phyloP scores from a whole-genome alignment of 2,888 invertebrate genomes.

The Troides aeacus region DNA sequence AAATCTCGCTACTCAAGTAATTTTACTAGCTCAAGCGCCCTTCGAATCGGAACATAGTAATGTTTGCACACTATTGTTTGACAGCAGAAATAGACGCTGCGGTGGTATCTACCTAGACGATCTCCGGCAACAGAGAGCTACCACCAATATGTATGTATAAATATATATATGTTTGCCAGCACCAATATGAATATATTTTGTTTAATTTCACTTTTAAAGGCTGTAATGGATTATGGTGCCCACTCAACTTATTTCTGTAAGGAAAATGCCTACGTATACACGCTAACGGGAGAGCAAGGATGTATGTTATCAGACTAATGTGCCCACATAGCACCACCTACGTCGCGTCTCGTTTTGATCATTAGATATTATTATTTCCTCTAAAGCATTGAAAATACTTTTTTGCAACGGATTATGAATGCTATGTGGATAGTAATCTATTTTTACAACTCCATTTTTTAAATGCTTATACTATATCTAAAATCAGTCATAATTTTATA shows the following conservation, averaged over 20 bases:
- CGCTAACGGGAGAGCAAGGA: background rate
- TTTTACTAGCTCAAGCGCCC: too few relatives aligned
- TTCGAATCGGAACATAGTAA: too few relatives aligned
- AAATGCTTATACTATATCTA: background rate
- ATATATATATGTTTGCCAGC: too few relatives aligned
- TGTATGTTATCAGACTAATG: background rate
- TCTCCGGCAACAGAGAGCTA: too few relatives aligned
- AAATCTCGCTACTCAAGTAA: too few relatives aligned
- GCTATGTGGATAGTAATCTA: background rate
- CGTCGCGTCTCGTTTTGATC: background rate
- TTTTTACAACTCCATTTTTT: background rate
- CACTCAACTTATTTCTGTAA: background rate
- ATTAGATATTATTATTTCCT: background rate
- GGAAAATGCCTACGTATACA: background rate
- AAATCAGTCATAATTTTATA: background rate
- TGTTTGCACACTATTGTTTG: too few relatives aligned
- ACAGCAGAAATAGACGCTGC: too few relatives aligned
- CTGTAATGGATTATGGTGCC: background rate
- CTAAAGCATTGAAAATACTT: too few relatives aligned
- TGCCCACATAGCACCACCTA: background rate
- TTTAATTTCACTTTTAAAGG: background rate
- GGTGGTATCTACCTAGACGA: too few relatives aligned
- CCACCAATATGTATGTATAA: too few relatives aligned
- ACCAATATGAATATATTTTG: too few relatives aligned
- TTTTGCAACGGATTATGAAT: background rate